Evolutionary conservation across 2,113 vertebrate genomes (phyloP).

Genomic region (Phylloscopus trochilus): DNA sequence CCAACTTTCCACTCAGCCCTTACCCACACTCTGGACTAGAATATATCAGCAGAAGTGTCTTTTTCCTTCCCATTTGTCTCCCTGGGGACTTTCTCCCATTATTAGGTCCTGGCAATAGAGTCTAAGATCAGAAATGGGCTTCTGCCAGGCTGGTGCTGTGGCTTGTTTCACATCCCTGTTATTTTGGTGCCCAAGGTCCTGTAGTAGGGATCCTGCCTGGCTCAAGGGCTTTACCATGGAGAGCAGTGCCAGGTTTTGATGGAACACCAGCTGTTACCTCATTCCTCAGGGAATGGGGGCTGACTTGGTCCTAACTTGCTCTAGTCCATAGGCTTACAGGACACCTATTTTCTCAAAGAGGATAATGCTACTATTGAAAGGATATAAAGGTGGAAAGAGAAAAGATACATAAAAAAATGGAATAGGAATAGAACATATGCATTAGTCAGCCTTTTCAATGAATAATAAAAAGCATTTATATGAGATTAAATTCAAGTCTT

Average conservation of each 20-base stretch:
- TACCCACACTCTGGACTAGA: background rate
- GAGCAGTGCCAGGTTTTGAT: background rate
- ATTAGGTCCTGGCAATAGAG: background rate
- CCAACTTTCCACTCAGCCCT: background rate
- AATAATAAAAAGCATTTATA: constrained; percentile 29
- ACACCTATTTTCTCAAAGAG: background rate
- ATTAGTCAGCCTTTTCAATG: constrained; percentile 31
- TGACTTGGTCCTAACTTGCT: background rate
- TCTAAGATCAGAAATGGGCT: background rate
- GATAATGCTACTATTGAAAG: background rate
- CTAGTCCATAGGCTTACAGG: background rate
- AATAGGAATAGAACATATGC: background rate
- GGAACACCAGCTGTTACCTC: background rate
- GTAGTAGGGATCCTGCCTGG: background rate
- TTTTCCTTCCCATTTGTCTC: background rate
- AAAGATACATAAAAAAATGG: background rate
- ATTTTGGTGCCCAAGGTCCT: background rate
- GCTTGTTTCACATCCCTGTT: fast-evolving
- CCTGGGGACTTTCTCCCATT: background rate
- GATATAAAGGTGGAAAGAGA: background rate
- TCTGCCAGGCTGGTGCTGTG: background rate
- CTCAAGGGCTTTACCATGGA: background rate
- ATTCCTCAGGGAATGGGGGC: background rate
- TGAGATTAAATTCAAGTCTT: constrained; percentile 20
- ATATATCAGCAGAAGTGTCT: background rate